Evolutionary conservation across 2,888 invertebrate genomes (phyloP), one percentile per base, ranked within the genome.

Genomic region (Cordilura impudica): DNA sequence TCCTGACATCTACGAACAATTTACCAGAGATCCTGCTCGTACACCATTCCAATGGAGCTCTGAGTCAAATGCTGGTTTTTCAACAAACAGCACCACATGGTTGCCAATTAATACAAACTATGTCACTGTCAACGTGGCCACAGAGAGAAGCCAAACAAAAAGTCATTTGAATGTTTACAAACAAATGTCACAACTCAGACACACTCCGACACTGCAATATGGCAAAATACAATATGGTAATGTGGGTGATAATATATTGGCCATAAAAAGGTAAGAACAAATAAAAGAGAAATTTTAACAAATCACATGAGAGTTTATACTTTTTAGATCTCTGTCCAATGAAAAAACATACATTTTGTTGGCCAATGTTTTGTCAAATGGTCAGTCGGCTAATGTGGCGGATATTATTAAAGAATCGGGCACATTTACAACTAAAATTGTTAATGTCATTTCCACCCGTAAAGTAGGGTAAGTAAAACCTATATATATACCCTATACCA

Each of bases 41-140:
- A 93, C 93, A 0, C 93, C 93, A 0, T 92, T 91, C 87, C 93
- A 93, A 78, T 94, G 93, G 93, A 91, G 92, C 82, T 81, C 84
- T 10, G 83, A 87, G 0, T 85, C 82, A 0, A 91, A 90, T 81
- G 53, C 88, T 81, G 26, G 91, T 0, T 89, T 90, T 83, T 88
- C 89, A 1, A 88, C 77, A 1, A 86, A 81, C 43, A 60, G 82
- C 43, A 81, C 61, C 2, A 88, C 89, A 1, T 90, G 89, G 89
- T 74, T 90, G 61, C 89, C 90, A n/a, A 85, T 90, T 1, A 92
- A 94, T 81, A 88, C 90, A 0, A 93, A 94, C 86, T 94, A 94
- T 85, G 84, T 83, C 51, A 89, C 87, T 0, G 83, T 94, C 0
- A 95, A 95, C 85, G 89, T 93, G 26, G 90, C 90, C 0, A 88